A percentile compares a stretch with the other conserved stretches of the same genome.
Evolutionary conservation across 2,888 invertebrate genomes (phyloP).

Genomic region (Onthophagus sagittarius): DNA sequence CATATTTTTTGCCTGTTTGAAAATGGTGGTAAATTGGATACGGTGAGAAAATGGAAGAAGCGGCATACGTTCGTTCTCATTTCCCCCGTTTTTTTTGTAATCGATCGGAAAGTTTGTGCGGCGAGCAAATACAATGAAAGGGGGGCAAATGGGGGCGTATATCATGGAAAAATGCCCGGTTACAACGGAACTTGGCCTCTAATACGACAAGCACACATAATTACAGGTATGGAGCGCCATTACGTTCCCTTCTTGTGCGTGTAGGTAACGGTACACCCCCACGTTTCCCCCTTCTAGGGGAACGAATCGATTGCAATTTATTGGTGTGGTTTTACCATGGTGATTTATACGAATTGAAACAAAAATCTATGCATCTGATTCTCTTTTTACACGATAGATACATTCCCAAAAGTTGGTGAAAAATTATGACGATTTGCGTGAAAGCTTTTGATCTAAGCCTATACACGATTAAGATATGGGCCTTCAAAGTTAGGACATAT

Average conservation of each 20-base stretch:
- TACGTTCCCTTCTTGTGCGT: background rate
- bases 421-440: too few relatives aligned
- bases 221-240: background rate
- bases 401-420: too few relatives aligned
- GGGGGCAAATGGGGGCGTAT: background rate
- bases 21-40: background rate
- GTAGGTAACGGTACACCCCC: background rate
- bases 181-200: background rate
- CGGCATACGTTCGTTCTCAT: background rate
- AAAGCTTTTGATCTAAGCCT: too few relatives aligned
- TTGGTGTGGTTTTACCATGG: background rate
- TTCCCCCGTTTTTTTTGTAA: background rate
- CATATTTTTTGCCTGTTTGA: background rate
- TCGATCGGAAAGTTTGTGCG: background rate
- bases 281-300: background rate
- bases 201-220: background rate
- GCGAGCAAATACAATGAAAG: background rate
- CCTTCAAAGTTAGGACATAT: too few relatives aligned
- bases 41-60: background rate
- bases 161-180: background rate
- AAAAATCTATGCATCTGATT: background rate
- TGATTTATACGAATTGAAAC: background rate
- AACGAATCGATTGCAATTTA: background rate
- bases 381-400: too few relatives aligned
- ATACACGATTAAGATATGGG: too few relatives aligned